Evolutionary conservation across 1,140 invertebrate species (phyloP).

Genomic region (Cylas formicarius): DNA sequence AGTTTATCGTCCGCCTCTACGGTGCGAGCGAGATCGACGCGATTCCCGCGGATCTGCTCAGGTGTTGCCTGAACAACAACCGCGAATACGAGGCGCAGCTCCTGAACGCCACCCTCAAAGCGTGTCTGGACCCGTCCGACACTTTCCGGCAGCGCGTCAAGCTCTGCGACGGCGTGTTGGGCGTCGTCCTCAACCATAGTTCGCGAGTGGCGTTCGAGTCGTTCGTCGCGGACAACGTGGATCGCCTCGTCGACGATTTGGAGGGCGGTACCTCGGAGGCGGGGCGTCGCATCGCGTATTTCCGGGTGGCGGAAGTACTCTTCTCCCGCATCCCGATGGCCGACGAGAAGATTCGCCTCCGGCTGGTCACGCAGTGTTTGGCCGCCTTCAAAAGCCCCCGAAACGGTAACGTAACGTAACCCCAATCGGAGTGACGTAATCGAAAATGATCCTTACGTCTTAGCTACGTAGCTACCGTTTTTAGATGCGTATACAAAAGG

Average conservation of each 20-base stretch:
- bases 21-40: background rate
- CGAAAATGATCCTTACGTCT: too few relatives aligned
- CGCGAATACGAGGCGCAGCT: too few relatives aligned
- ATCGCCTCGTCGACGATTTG: conserved; percentile 16
- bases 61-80: conserved; percentile 14
- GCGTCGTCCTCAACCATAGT: conserved; percentile 20
- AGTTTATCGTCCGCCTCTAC: conserved; percentile 20
- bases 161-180: conserved; percentile 11
- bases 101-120: too few relatives aligned
- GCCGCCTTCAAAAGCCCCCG: too few relatives aligned
- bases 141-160: conserved; percentile 8
- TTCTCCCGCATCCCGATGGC: conserved; percentile 28
- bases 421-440: too few relatives aligned
- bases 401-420: too few relatives aligned
- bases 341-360: conserved; percentile 8
- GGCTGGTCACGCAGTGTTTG: too few relatives aligned
- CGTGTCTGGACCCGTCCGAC: background rate
- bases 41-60: conserved; percentile 11
- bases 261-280: conserved; percentile 11
- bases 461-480: too few relatives aligned
- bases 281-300: conserved; percentile 22
- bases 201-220: conserved; percentile 16
- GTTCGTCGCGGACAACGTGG: conserved; percentile 23
- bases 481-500: too few relatives aligned
- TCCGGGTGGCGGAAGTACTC: conserved; percentile 26